Conservation (phyloP, 2,888 invertebrate genomes). For the Coelopa pilipes region DNA sequence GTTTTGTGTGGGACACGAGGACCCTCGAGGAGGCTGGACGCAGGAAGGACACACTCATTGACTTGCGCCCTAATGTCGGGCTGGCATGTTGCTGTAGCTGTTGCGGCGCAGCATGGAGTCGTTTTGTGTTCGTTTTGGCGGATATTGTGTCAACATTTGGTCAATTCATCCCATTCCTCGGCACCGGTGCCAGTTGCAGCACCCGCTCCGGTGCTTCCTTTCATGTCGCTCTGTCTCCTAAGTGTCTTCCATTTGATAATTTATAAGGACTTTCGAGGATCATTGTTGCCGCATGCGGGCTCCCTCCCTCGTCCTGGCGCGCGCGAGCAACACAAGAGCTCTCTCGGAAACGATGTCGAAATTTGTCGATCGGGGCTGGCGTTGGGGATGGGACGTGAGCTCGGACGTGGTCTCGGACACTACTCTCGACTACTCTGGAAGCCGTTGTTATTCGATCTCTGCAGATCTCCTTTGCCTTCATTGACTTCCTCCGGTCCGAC, state of each 20-base stretch:
- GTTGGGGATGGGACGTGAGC: too few relatives aligned
- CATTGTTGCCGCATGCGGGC: slow-evolving; percentile 26
- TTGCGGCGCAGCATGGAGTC: slow-evolving; percentile 30
- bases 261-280: slow-evolving; percentile 53
- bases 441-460: slow-evolving; percentile 19
- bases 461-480: slow-evolving; percentile 5
- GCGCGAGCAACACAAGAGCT: slow-evolving; percentile 7
- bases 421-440: slow-evolving; percentile 19
- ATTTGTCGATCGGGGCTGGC: slow-evolving; percentile 9
- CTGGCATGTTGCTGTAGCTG: slow-evolving; percentile 16
- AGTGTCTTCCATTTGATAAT: slow-evolving; percentile 49
- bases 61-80: slow-evolving; percentile 30
- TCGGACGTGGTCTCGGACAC: neutral
- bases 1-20: slow-evolving; percentile 20
- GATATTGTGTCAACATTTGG: slow-evolving; percentile 36
- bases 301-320: slow-evolving; percentile 35
- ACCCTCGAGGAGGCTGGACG: slow-evolving; percentile 10
- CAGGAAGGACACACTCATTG: slow-evolving; percentile 15
- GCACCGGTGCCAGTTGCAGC: neutral
- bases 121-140: slow-evolving; percentile 28
- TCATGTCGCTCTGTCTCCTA: slow-evolving; percentile 26
- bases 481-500: neutral
- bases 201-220: neutral
- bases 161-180: slow-evolving; percentile 23
- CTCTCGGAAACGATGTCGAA: slow-evolving; percentile 7